Evolutionary conservation across 2,797 vertebrate species (phyloP).

Genomic region (Xenops minutus): DNA sequence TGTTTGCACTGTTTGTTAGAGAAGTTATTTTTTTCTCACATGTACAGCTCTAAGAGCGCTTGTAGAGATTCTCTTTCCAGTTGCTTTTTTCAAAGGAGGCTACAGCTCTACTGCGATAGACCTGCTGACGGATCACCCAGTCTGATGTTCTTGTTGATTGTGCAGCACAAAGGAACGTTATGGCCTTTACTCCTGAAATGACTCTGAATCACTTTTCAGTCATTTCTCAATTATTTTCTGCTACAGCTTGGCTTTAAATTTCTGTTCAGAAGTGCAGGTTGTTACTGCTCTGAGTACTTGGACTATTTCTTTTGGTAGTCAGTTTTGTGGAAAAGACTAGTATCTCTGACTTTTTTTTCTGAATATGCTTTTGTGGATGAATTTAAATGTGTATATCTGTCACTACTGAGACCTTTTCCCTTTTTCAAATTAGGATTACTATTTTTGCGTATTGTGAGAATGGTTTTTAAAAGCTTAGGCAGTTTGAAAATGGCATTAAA

Average conservation of each 20-base stretch:
- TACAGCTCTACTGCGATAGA: not conserved
- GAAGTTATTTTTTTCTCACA: not conserved
- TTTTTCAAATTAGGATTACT: not conserved
- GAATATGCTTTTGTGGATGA: not conserved
- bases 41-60: not conserved
- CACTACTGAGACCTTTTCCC: not conserved
- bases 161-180: not conserved
- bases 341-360: not conserved
- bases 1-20: not conserved
- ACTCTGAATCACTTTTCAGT: not conserved
- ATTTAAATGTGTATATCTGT: not conserved
- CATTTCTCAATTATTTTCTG: not conserved
- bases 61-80: not conserved
- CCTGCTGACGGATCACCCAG: not conserved
- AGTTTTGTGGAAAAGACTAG: not conserved
- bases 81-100: not conserved
- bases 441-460: not conserved
- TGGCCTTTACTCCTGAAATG: not conserved
- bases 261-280: not conserved
- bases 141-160: not conserved
- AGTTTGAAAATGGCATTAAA: conserved; percentile 22
- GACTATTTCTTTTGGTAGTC: not conserved
- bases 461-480: not conserved
- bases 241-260: not conserved
- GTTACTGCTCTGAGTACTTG: not conserved